Percentiles rank a stretch among this genome's conserved stretches.
Evolutionary conservation across 2,888 invertebrate species (phyloP).

Genomic region (Ptilodon capucinus): DNA sequence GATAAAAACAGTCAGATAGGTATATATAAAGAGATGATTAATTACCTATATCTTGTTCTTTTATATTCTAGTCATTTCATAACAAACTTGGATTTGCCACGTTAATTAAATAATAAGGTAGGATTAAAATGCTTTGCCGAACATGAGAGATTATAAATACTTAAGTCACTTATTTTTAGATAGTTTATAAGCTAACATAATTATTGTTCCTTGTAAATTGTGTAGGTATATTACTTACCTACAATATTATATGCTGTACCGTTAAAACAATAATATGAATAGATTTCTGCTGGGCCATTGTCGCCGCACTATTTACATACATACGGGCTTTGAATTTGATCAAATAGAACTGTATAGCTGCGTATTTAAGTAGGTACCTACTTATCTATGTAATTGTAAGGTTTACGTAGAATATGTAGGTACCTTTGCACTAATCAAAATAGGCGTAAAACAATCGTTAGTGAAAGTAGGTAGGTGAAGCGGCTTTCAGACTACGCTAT

Average conservation of each 20-base stretch:
- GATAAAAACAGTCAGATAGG: no score
- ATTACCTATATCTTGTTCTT: background rate
- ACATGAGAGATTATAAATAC: constrained; percentile 35
- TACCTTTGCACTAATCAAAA: no score
- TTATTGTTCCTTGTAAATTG: constrained; percentile 16
- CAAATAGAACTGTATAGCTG: background rate
- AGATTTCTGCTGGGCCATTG: constrained; percentile 16
- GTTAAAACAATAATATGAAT: constrained; percentile 55
- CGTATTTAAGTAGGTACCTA: no score
- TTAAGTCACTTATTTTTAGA: constrained; percentile 36
- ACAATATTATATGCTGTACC: constrained; percentile 50
- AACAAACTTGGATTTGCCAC: background rate
- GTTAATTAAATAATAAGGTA: background rate
- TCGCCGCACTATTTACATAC: background rate
- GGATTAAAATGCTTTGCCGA: constrained; percentile 23
- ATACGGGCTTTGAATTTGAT: background rate
- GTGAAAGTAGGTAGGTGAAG: no score
- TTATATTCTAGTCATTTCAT: background rate
- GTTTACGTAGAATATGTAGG: no score
- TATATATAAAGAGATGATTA: no score
- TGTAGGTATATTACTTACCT: constrained; percentile 27
- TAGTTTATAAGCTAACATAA: constrained; percentile 27
- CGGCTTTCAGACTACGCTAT: no score
- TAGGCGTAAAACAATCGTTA: no score
- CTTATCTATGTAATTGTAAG: no score